phyloP scores from a whole-genome alignment of 2,888 invertebrate species.

The Baccha elongata region DNA sequence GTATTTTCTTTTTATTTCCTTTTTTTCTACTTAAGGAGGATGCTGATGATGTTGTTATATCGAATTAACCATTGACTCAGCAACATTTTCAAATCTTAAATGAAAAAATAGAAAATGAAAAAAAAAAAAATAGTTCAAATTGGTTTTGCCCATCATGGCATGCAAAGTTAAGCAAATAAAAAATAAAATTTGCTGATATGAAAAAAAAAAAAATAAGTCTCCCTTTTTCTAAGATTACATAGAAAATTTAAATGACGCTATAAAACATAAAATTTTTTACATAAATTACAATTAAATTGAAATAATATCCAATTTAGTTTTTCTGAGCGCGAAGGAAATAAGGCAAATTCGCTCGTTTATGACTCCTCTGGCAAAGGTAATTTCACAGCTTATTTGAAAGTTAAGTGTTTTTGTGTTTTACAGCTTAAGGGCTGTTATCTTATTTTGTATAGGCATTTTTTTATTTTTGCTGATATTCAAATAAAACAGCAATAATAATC shows the following conservation, averaged over 20 bases:
- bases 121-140: slow-evolving; percentile 29
- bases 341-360: slow-evolving; percentile 16
- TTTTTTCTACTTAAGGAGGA: not conserved
- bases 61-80: slow-evolving; percentile 21
- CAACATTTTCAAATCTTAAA: slow-evolving; percentile 11
- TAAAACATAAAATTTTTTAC: slow-evolving; percentile 23
- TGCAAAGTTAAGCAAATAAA: not conserved
- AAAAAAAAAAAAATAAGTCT: not conserved
- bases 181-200: not conserved
- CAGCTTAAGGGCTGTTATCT: slow-evolving; percentile 21
- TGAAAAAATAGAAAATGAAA: slow-evolving; percentile 15
- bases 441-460: not conserved
- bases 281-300: slow-evolving; percentile 40
- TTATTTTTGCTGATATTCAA: slow-evolving; percentile 24
- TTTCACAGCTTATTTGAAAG: slow-evolving; percentile 32
- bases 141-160: not conserved
- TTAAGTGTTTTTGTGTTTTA: slow-evolving; percentile 36
- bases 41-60: not conserved
- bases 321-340: not conserved
- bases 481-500: slow-evolving; percentile 36
- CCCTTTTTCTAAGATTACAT: not conserved
- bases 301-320: slow-evolving; percentile 28
- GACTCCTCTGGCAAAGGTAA: slow-evolving; percentile 15
- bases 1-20: not conserved
- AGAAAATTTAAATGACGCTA: slow-evolving; percentile 16